phyloP scores from a whole-genome alignment of 2,888 invertebrate species.

The Uloborus plumipes region DNA sequence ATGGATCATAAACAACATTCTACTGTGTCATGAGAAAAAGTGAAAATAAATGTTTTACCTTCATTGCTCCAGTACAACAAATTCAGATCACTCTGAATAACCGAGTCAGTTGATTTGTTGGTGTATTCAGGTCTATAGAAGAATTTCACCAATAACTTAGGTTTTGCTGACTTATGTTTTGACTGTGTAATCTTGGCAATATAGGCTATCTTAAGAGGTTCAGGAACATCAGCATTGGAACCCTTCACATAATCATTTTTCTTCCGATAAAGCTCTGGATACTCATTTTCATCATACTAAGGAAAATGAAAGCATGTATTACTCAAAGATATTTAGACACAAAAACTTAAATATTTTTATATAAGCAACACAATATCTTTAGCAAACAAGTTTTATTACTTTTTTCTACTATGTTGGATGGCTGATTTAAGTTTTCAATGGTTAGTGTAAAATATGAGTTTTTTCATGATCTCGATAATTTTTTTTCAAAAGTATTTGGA shows the following conservation, averaged over 20 bases:
- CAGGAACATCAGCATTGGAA: constrained; percentile 80
- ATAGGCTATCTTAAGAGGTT: constrained; percentile 82
- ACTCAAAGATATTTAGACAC: neutral
- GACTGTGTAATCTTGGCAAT: constrained; percentile 78
- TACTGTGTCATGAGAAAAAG: too few relatives aligned
- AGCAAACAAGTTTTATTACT: too few relatives aligned
- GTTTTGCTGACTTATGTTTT: constrained; percentile 72
- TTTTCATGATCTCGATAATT: too few relatives aligned
- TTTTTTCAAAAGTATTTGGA: too few relatives aligned
- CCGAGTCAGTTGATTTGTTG: constrained; percentile 15
- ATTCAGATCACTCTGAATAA: constrained; percentile 77
- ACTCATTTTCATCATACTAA: constrained; percentile 78
- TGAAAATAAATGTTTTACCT: constrained; percentile 71
- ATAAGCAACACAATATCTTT: too few relatives aligned
- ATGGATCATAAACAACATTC: too few relatives aligned
- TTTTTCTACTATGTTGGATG: too few relatives aligned
- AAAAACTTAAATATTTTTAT: neutral
- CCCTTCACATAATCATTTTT: constrained; percentile 81
- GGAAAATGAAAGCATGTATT: neutral
- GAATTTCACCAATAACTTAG: constrained; percentile 77
- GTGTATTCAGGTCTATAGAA: constrained; percentile 71
- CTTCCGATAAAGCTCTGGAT: constrained; percentile 82
- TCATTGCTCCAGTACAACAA: constrained; percentile 84
- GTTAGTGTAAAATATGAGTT: too few relatives aligned
- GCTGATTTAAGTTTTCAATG: too few relatives aligned